A percentile compares a stretch with the other conserved stretches of the same genome.
Conservation (phyloP, 2,888 invertebrate genomes). For the Drosophila anceps region DNA sequence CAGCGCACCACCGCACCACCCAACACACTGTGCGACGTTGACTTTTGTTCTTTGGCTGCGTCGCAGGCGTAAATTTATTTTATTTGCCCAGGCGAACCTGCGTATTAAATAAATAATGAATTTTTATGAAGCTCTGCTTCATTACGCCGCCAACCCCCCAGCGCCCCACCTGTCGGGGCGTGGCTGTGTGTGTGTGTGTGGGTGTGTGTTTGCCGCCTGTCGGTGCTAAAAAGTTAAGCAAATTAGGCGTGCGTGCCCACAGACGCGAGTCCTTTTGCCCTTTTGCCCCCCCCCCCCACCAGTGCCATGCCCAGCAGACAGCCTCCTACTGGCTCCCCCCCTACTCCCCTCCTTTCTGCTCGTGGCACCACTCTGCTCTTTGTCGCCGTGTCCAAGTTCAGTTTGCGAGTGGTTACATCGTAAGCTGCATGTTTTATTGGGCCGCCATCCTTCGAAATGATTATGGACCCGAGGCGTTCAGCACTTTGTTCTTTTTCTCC, state of each 20-base stretch:
- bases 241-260: slow-evolving; percentile 75
- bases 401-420: slow-evolving; percentile 49
- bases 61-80: slow-evolving; percentile 77
- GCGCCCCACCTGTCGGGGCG: neutral
- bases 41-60: slow-evolving; percentile 60
- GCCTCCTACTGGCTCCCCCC: neutral
- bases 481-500: slow-evolving; percentile 36
- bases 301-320: slow-evolving; percentile 8
- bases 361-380: neutral
- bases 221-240: slow-evolving; percentile 79
- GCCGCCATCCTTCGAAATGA: slow-evolving; percentile 54
- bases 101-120: slow-evolving; percentile 80
- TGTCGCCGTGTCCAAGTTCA: slow-evolving; percentile 20
- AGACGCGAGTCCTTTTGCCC: slow-evolving; percentile 51
- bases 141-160: slow-evolving; percentile 49
- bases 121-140: slow-evolving; percentile 79
- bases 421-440: slow-evolving; percentile 77
- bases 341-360: too few species aligned
- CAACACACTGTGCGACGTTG: slow-evolving; percentile 31
- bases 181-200: slow-evolving; percentile 1
- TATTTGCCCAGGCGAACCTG: slow-evolving; percentile 63
- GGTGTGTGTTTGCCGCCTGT: slow-evolving; percentile 29
- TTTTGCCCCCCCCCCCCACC: slow-evolving; percentile 3
- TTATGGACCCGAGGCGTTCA: slow-evolving; percentile 58
- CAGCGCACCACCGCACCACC: neutral